These are phyloP conservation scores for Lindbergichthys nudifrons DNA, from an alignment of 2,797 vertebrate genomes.

Conservation along the genomic window DNA sequence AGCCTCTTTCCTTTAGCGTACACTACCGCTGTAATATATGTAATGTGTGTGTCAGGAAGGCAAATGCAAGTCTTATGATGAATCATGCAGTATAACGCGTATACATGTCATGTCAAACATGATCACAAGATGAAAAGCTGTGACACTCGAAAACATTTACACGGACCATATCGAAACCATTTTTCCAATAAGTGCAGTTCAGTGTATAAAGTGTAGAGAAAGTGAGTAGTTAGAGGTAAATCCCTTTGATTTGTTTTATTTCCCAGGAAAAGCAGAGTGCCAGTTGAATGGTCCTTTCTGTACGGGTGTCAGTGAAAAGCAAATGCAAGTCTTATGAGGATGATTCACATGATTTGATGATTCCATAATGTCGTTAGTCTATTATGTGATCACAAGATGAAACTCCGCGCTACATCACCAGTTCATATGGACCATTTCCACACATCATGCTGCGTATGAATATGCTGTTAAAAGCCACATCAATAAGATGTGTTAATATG, in stretches of 20 bases:
- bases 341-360: conserved; percentile 78
- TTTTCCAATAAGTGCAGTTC: neutral
- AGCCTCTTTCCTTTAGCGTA: conserved; percentile 2
- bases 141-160: conserved; percentile 19
- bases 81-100: conserved; percentile 16
- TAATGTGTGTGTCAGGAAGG: conserved; percentile 18
- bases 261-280: conserved; percentile 22
- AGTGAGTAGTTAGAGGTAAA: conserved; percentile 19
- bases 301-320: conserved; percentile 70
- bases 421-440: conserved; percentile 71
- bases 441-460: conserved; percentile 65
- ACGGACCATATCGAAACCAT: neutral
- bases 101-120: conserved; percentile 44
- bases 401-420: conserved; percentile 65
- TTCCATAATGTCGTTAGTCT: conserved; percentile 78
- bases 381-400: conserved; percentile 81
- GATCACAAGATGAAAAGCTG: conserved; percentile 48
- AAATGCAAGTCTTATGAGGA: conserved; percentile 81
- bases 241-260: conserved; percentile 40
- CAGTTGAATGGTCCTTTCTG: conserved; percentile 22
- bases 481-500: conserved; percentile 80
- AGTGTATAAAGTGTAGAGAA: conserved; percentile 10
- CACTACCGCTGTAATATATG: conserved; percentile 7
- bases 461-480: conserved; percentile 77
- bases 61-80: conserved; percentile 65